Evolutionary conservation across 2,888 invertebrate species (phyloP), one percentile per base, ranked within the genome.

Genomic region (Sesamia inferens): DNA sequence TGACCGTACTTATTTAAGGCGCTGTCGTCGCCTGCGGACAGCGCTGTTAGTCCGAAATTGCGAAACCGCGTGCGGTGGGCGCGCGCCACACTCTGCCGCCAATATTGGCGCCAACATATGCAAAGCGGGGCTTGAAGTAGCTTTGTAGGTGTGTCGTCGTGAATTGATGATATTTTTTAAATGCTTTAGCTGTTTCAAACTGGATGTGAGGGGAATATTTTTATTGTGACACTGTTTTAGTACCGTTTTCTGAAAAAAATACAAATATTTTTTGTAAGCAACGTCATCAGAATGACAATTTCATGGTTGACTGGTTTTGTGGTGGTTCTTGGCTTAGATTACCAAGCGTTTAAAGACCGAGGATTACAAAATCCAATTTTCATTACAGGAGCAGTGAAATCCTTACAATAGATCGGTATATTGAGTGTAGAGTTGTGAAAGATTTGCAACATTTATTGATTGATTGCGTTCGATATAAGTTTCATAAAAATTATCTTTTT

Each of bases 21-120:
- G 78, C 71, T 89, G 89, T 93, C 92, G 90, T 91, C 90, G 93
- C 93, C 93, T 94, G 94, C 93, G 94, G 95, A 93, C 93, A 92
- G 89, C 90, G 93, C 91, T 92, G 93, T 91, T 92, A 91, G 91
- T 87, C 91, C 93, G 93, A 95, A 94, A 95, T 95, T 95, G 95
- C 95, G 87, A 95, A 94, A 95, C 95, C 95, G 93, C 95, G 93
- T 90, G 92, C 89, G 92, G 92, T 87, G 89, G 86, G 79, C 81
- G 84, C 81, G 84, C 88, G 88, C 86, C 88, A 87, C 88, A 88
- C 80, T 86, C 80, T 83, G 91, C 91, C 90, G 90, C 92, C 93
- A 92, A 93, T 93, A 93, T 92, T 90, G 91, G 87, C 79, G 82
- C 88, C 88, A 85, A 81, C 69, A 24, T 66, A 79, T 78, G 82